These are phyloP conservation scores for Miltochrista miniata DNA, from an alignment of 2,888 invertebrate species.

Conservation along the genomic window DNA sequence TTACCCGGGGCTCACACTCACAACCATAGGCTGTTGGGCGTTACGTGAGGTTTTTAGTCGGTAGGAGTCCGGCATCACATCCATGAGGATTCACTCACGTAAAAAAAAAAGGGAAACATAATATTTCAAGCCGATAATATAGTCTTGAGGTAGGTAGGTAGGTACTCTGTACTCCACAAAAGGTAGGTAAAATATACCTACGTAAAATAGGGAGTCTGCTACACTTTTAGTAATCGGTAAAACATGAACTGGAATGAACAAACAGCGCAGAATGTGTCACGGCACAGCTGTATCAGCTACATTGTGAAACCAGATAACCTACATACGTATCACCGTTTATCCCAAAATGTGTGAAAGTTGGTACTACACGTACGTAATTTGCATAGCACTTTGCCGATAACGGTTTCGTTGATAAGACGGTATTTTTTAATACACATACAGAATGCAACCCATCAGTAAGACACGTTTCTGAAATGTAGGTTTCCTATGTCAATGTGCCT, in stretches of 20 bases:
- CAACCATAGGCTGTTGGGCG: too few relatives aligned
- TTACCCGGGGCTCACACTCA: too few relatives aligned
- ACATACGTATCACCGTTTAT: slow-evolving; percentile 56
- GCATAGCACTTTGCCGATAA: slow-evolving; percentile 45
- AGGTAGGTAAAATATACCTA: neutral
- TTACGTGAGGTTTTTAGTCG: too few relatives aligned
- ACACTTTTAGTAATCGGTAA: too few relatives aligned
- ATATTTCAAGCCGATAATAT: too few relatives aligned
- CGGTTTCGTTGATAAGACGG: slow-evolving; percentile 4
- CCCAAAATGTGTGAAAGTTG: slow-evolving; percentile 64
- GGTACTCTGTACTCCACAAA: too few relatives aligned
- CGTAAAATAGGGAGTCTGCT: neutral
- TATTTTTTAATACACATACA: neutral
- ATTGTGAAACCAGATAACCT: slow-evolving; percentile 61
- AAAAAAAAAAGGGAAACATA: too few relatives aligned
- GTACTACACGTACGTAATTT: slow-evolving; percentile 56
- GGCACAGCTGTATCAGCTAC: neutral
- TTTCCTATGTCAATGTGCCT: too few relatives aligned
- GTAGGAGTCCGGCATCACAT: too few relatives aligned
- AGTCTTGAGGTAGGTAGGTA: too few relatives aligned
- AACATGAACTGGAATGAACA: neutral
- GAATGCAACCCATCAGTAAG: neutral
- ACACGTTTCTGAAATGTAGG: neutral
- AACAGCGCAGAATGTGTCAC: neutral
- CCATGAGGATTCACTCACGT: too few relatives aligned